Percentiles rank a stretch among this genome's conserved stretches.
These are phyloP conservation scores for Crotalus horridus DNA, from an alignment of 2,113 vertebrate species.

Conservation along the genomic window DNA sequence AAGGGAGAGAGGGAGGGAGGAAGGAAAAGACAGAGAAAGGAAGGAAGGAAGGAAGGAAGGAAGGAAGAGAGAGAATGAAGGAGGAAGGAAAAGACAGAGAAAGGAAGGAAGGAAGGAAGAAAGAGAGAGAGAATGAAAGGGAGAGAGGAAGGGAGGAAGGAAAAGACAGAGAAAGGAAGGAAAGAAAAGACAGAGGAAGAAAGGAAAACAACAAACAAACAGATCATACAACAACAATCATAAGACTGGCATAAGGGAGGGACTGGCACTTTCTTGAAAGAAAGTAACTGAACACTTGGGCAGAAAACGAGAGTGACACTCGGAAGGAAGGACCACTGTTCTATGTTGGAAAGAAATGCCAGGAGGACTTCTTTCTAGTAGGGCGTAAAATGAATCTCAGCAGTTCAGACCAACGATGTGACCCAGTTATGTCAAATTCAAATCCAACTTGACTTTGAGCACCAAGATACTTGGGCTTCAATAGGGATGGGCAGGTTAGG, in stretches of 20 bases:
- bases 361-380: not conserved
- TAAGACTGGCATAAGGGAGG: not conserved
- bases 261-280: not conserved
- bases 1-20: too few relatives aligned
- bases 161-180: not conserved
- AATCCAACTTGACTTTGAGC: not conserved
- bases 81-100: too few relatives aligned
- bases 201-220: not conserved
- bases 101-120: too few relatives aligned
- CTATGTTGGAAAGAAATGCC: not conserved
- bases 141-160: not conserved
- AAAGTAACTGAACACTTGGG: not conserved
- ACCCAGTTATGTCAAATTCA: not conserved
- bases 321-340: not conserved
- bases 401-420: not conserved
- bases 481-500: not conserved
- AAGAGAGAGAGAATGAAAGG: too few relatives aligned
- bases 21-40: too few relatives aligned
- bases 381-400: slow-evolving; percentile 8
- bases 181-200: not conserved
- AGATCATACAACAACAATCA: not conserved
- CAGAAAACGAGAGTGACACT: not conserved
- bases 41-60: too few relatives aligned
- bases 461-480: too few relatives aligned
- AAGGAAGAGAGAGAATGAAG: too few relatives aligned